Evolutionary conservation across 1,140 invertebrate species (phyloP).

Genomic region (Paramacrobiotus metropolitanus): DNA sequence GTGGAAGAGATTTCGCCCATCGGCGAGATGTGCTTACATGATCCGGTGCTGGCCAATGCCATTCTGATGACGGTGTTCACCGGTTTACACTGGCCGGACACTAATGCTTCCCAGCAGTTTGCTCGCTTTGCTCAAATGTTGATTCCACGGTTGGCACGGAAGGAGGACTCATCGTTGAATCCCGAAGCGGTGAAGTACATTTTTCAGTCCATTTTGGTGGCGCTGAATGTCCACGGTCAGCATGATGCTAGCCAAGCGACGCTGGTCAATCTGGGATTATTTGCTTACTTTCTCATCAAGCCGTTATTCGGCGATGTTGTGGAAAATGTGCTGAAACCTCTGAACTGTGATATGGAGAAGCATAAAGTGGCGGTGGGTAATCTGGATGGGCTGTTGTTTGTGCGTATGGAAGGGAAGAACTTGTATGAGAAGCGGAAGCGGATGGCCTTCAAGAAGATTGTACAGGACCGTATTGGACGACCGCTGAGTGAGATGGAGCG

Average conservation of each 20-base stretch:
- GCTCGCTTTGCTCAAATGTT: constrained; percentile 1
- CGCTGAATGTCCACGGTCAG: not conserved
- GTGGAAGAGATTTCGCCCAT: not conserved
- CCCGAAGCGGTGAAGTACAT: not conserved
- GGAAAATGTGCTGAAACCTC: not conserved
- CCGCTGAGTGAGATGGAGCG: not conserved
- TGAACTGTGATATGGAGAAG: not conserved
- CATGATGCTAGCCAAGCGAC: not conserved
- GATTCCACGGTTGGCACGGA: not conserved
- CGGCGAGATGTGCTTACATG: not conserved
- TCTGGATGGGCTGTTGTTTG: not conserved
- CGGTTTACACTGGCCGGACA: not conserved
- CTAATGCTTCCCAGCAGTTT: not conserved
- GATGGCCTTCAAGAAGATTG: not conserved
- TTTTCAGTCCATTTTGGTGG: not conserved
- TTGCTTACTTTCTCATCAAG: not conserved
- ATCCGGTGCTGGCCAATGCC: not conserved
- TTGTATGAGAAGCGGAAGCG: constrained; percentile 1
- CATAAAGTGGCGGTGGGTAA: not conserved
- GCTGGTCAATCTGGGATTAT: not conserved
- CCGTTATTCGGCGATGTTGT: not conserved
- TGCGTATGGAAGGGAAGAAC: not conserved
- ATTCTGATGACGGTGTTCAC: not conserved
- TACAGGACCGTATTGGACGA: not conserved
- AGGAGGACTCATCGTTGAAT: not conserved